These are phyloP conservation scores for Rhinophrynus dorsalis DNA, from an alignment of 2,797 vertebrate species.

Conservation along the genomic window DNA sequence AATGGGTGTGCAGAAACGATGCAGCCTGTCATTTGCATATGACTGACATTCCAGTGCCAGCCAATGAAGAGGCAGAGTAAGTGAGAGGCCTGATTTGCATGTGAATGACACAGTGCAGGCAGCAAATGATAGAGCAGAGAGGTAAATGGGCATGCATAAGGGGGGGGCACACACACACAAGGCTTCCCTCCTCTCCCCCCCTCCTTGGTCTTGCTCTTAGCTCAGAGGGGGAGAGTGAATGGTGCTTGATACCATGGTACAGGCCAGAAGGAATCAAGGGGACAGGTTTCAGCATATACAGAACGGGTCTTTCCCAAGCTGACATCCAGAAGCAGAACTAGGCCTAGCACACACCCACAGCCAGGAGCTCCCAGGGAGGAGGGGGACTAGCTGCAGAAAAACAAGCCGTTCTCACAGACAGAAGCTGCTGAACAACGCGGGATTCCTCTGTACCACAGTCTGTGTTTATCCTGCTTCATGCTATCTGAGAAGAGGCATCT, in stretches of 20 bases:
- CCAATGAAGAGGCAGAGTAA: conserved; percentile 7
- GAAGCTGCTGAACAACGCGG: background rate
- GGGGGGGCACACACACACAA: background rate
- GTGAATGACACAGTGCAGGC: conserved; percentile 28
- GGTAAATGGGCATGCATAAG: conserved; percentile 41
- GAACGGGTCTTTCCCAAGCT: background rate
- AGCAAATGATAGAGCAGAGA: conserved; percentile 28
- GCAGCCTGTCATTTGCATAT: conserved; percentile 38
- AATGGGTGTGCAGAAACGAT: background rate
- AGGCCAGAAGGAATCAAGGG: conserved; percentile 3
- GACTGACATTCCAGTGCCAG: conserved; percentile 42
- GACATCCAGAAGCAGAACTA: background rate
- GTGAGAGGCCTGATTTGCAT: conserved; percentile 33
- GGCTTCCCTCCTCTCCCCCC: conserved; percentile 10
- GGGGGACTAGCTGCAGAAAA: background rate
- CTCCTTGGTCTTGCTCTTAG: background rate
- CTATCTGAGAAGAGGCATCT: background rate
- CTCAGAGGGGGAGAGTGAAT: conserved; percentile 39
- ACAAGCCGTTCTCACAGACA: background rate
- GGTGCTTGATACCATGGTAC: conserved; percentile 23
- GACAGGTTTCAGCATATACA: background rate
- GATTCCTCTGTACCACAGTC: background rate
- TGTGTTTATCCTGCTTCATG: background rate
- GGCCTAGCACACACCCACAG: background rate
- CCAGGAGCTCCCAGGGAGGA: background rate